Evolutionary conservation across 92 coral and sea anemone species (phyloP).

Genomic region (Micromussa lordhowensis): DNA sequence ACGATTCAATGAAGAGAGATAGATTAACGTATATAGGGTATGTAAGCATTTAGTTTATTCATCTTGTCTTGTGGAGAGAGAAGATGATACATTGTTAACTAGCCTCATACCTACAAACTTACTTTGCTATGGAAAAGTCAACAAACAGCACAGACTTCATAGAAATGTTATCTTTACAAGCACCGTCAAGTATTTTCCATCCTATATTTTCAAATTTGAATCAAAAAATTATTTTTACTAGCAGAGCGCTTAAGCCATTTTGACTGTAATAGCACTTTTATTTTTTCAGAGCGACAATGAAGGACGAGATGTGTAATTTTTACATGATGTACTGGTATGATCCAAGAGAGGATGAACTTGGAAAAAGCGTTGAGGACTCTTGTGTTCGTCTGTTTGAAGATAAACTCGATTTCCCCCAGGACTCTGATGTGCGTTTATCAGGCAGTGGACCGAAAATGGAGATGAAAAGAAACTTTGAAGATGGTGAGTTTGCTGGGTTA

Average conservation of each 20-base stretch:
- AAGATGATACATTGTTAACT: neutral
- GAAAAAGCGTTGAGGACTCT: constrained; percentile 7
- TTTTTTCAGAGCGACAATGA: constrained; percentile 87
- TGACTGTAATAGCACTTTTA: neutral
- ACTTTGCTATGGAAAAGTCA: no score
- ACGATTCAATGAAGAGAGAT: constrained; percentile 78
- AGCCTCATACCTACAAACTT: no score
- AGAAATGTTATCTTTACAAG: no score
- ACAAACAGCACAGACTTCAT: no score
- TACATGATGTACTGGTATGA: constrained; percentile 94
- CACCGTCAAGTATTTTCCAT: no score
- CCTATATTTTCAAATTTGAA: no score
- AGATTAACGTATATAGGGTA: constrained; percentile 84
- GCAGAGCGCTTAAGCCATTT: neutral
- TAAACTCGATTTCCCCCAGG: constrained; percentile 64
- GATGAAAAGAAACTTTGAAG: constrained; percentile 76
- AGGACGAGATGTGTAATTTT: constrained; percentile 99
- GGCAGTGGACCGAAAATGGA: constrained; percentile 80
- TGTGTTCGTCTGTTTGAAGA: neutral
- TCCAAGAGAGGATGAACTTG: constrained; percentile 20
- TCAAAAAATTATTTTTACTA: neutral
- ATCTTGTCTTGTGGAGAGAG: neutral
- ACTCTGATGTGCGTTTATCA: constrained; percentile 80
- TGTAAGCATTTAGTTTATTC: constrained; percentile 2
- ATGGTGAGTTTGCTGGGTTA: constrained; percentile 5